Evolutionary conservation across 2,113 vertebrate species (phyloP), one percentile per base, ranked within the genome.

Genomic region (Gadus macrocephalus): DNA sequence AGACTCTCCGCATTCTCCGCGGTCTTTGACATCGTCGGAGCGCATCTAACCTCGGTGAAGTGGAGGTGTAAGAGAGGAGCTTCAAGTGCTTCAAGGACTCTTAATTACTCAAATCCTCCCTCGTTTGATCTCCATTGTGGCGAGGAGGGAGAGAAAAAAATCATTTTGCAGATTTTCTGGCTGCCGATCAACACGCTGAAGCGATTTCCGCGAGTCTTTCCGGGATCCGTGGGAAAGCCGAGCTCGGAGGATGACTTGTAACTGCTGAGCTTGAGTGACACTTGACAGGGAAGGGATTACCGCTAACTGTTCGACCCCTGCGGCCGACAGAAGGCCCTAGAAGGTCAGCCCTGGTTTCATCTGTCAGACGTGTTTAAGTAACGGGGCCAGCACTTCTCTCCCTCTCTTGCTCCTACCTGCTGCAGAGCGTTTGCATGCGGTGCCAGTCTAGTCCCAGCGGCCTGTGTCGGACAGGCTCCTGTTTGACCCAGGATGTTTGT

Each of bases 251-350:
- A 91, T 87, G 82, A 74, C 78, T 88, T 79, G 85, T 87, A 85
- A 76, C 82, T 76, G 74, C 88, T 84, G 81, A 90, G 81, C 86
- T 90, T 91, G 89, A 92, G 71, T 92, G 91, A 91, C 88, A 75
- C 88, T 91, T 91, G 89, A 88, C 85, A 86, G 83, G 77, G 76
- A 49, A 72, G 79, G 87, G 89, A 91, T 89, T 91, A 91, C 89
- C 90, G 86, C 78, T 83, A 87, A 89, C 79, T 70, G 72, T 83
- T 88, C 86, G 87, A 83, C 86, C 86, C 86, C 84, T 71, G 70
- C 83, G 85, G 86, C 84, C 83, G 74, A 80, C 77, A 76, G 85
- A 90, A 90, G 80, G 73, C 85, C 84, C 78, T 82, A 58, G 83
- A 88, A 93, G 92, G 91, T 90, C 91, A 89, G 73, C 79, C 76